Evolutionary conservation across 2,888 invertebrate species (phyloP).

Genomic region (Brenthis hecate): DNA sequence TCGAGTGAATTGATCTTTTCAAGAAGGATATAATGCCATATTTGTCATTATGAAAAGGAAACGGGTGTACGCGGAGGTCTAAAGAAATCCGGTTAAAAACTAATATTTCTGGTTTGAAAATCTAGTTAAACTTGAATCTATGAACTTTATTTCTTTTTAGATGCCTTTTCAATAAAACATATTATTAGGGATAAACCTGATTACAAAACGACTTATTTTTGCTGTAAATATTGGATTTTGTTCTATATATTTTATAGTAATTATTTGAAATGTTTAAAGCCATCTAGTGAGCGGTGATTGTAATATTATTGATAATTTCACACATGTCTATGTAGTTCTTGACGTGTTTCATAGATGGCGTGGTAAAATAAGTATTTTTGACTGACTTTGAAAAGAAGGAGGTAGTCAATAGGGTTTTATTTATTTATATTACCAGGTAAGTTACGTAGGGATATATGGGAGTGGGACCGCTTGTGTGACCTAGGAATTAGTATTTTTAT

Average conservation of each 20-base stretch:
- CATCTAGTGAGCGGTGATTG: neutral
- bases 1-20: constrained; percentile 17
- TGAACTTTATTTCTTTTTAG: neutral
- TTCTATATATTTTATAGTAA: too few species aligned
- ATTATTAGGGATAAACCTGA: neutral
- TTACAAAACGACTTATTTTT: too few species aligned
- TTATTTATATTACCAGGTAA: too few species aligned
- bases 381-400: too few species aligned
- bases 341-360: neutral
- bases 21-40: constrained; percentile 10
- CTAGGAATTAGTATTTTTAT: too few species aligned
- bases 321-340: neutral
- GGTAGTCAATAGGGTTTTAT: too few species aligned
- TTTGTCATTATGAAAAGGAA: neutral
- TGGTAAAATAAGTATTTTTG: too few species aligned
- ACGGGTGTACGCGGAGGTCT: neutral
- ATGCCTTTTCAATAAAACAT: neutral
- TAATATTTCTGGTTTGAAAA: constrained; percentile 16
- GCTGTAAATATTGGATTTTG: too few species aligned
- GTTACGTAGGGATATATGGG: too few species aligned
- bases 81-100: constrained; percentile 13
- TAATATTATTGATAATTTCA: neutral
- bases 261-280: neutral
- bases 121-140: constrained; percentile 7
- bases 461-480: too few species aligned